Evolutionary conservation across 2,888 invertebrate genomes (phyloP).

Genomic region (Drosophila conformis): DNA sequence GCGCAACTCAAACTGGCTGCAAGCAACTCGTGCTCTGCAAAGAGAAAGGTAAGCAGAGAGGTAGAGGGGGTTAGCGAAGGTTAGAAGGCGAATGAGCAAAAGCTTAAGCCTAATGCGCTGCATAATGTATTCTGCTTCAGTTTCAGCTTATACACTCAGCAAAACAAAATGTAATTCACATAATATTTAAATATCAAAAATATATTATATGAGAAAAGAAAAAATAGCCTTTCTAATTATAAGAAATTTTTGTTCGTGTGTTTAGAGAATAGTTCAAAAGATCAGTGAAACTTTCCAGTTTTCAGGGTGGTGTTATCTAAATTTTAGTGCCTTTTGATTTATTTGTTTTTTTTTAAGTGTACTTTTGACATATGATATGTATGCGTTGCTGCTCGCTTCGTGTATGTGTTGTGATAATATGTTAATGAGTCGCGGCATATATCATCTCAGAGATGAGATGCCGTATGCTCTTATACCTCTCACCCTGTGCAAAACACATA

Average conservation of each 20-base stretch:
- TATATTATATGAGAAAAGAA: neutral
- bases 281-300: neutral
- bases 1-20: conserved; percentile 52
- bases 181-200: neutral
- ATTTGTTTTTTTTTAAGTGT: neutral
- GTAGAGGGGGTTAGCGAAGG: conserved; percentile 8
- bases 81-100: conserved; percentile 37
- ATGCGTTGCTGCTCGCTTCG: conserved; percentile 31
- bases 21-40: conserved; percentile 42
- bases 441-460: conserved; percentile 65
- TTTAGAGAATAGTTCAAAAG: neutral
- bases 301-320: neutral
- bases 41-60: neutral
- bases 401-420: conserved; percentile 81
- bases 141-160: conserved; percentile 3
- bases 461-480: neutral
- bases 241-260: neutral
- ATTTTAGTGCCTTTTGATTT: neutral
- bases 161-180: neutral
- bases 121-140: conserved; percentile 71
- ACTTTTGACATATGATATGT: conserved; percentile 74
- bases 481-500: conserved; percentile 32
- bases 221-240: neutral
- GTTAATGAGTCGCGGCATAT: conserved; percentile 83
- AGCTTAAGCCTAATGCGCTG: conserved; percentile 61